Base-by-base conservation (phyloP, 2,797 vertebrate genomes). In the Bradypodion pumilum region DNA sequence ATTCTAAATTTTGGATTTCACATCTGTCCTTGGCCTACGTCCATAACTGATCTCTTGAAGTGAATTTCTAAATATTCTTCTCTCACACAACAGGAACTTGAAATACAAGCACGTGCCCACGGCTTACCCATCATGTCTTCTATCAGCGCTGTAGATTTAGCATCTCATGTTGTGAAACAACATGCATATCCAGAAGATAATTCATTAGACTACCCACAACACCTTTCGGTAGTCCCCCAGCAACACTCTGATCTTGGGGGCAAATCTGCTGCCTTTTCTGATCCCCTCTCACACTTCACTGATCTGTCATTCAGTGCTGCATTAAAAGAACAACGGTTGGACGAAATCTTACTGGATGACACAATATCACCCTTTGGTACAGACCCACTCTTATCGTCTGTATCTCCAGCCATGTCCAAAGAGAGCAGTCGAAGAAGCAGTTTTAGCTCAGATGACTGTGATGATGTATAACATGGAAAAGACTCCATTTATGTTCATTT, bases 251-350 rank as follows among this genome's bases (percentile, higher is more conserved):
- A 97, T 0, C 94, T 96, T 32, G 94, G 93, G 0, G 95, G 98
- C 37, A 94, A 95, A 91, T 96, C 97, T 74, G 95, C 96, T 73
- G 96, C 96, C 7, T 99, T 98, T 96, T 98, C 98, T 1, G 98
- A 99, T 93, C 99, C 99, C 5, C 96, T 99, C 90, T 99, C 98
- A 62, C 98, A 99, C 92, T 99, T 99, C 94, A 99, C 98, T 0
- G 98, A 99, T 96, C 97, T 99, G 95, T 97, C 96, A 52, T 99
- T 99, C 94, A 98, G 97, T 0, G 95, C 97, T 2, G 96, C 98
- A n/a, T 96, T 98, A 84, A 99, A 99, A 92, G 99, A 99, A 85
- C 98, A 98, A 52, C 95, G 96, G 74, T 94, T 99, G 87, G 97
- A 98, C 4, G 96, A 97, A 92, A 95, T 98, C 90, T 95, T 99